These are phyloP conservation scores for Caranx ignobilis DNA, from an alignment of 2,113 vertebrate genomes.

Conservation along the genomic window DNA sequence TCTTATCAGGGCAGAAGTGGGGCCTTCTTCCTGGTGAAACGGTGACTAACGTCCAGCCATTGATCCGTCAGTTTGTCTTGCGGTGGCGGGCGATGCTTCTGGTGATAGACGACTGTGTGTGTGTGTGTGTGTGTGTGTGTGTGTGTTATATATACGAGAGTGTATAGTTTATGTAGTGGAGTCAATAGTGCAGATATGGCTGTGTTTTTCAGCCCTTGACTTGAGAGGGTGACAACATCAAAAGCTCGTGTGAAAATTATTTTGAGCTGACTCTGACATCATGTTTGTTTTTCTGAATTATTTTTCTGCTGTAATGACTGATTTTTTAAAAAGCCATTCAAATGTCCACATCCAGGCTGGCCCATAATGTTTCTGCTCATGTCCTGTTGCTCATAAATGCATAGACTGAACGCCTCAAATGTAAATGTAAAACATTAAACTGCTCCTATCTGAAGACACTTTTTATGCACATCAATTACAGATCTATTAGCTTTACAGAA, in stretches of 20 bases:
- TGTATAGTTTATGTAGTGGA: background rate
- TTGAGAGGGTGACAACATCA: background rate
- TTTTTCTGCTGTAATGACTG: background rate
- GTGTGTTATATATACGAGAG: slow-evolving; percentile 8
- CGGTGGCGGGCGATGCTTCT: slow-evolving; percentile 67
- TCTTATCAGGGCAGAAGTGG: slow-evolving; percentile 78
- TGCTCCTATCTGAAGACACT: background rate
- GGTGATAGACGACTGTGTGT: slow-evolving; percentile 63
- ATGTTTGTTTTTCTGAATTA: background rate
- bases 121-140: slow-evolving; percentile 42
- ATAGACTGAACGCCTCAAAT: slow-evolving; percentile 39
- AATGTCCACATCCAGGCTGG: background rate
- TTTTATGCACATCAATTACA: background rate
- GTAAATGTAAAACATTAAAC: background rate
- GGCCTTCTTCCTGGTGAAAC: slow-evolving; percentile 81
- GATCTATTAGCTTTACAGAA: slow-evolving; percentile 3
- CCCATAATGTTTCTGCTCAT: background rate
- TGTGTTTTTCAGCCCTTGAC: background rate
- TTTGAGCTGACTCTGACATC: background rate
- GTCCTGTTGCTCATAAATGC: slow-evolving; percentile 12
- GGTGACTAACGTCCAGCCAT: slow-evolving; percentile 80
- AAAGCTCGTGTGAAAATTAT: background rate
- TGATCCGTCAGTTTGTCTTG: slow-evolving; percentile 75
- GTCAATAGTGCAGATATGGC: slow-evolving; percentile 37
- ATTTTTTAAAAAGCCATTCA: background rate